phyloP scores from a whole-genome alignment of 1,140 invertebrate genomes.

The Drosophila tristis region DNA sequence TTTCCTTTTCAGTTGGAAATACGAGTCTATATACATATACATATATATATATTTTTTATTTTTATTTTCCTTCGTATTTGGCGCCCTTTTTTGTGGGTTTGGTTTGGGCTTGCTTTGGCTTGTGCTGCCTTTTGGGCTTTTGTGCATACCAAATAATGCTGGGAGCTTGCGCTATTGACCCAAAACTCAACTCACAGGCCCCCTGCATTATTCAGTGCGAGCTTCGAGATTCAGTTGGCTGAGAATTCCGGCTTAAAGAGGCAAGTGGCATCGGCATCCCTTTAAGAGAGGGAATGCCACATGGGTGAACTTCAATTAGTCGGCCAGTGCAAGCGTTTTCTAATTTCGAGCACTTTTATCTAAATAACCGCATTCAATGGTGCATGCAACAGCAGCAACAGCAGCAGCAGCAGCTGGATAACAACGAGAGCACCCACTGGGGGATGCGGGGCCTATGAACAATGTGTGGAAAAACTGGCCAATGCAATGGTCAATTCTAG shows the following conservation, averaged over 20 bases:
- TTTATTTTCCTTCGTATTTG: constrained; percentile 36
- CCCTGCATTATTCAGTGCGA: constrained; percentile 34
- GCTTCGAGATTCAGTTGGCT: constrained; percentile 28
- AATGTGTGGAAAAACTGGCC: no score
- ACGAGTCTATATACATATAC: constrained; percentile 4
- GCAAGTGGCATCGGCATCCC: constrained; percentile 11
- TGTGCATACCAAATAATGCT: constrained; percentile 57
- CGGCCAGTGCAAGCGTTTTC: constrained; percentile 39
- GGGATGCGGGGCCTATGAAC: no score
- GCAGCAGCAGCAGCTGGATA: constrained; percentile 32
- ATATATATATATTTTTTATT: constrained; percentile 8
- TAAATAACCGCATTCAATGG: constrained; percentile 67
- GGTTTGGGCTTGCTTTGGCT: constrained; percentile 8
- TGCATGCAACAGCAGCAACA: constrained; percentile 40
- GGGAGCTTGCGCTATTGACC: constrained; percentile 50
- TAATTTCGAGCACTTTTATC: constrained; percentile 65
- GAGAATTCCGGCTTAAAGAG: constrained; percentile 26
- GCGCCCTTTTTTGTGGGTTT: constrained; percentile 10
- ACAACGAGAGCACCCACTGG: background rate
- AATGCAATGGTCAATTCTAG: constrained; percentile 17
- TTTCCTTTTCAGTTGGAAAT: constrained; percentile 31
- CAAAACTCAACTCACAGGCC: constrained; percentile 39
- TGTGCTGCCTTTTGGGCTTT: constrained; percentile 38
- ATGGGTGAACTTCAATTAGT: constrained; percentile 43
- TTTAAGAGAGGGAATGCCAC: constrained; percentile 19